A percentile compares a stretch with the other conserved stretches of the same genome.
phyloP scores from a whole-genome alignment of 2,797 vertebrate species.

The Fundulus diaphanus region DNA sequence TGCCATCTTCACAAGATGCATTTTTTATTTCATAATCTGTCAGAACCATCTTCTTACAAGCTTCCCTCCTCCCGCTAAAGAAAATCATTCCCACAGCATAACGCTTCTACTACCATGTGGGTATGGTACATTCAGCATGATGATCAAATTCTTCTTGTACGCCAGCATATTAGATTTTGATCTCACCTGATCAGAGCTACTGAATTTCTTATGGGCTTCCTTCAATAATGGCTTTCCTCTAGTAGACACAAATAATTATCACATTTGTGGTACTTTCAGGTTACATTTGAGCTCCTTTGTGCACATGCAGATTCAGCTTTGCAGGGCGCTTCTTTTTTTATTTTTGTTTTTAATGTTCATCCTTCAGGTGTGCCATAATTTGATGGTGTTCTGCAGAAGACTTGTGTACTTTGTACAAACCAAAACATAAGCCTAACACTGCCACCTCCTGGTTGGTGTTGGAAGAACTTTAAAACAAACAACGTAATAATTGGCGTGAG shows the following conservation, averaged over 20 bases:
- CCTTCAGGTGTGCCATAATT: not conserved
- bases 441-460: conserved; percentile 53
- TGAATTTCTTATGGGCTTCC: no score
- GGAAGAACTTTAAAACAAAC: conserved; percentile 8
- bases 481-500: not conserved
- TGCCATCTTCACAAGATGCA: not conserved
- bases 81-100: not conserved
- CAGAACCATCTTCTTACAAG: not conserved
- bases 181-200: no score
- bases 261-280: not conserved
- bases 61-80: not conserved
- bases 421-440: conserved; percentile 12
- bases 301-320: not conserved
- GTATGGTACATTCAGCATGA: not conserved
- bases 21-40: not conserved
- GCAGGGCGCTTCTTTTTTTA: not conserved
- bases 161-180: not conserved
- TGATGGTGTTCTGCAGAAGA: not conserved
- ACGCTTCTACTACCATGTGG: not conserved
- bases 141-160: not conserved
- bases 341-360: not conserved
- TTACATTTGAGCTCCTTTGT: not conserved
- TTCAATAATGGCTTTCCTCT: not conserved
- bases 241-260: not conserved
- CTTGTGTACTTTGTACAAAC: not conserved